Evolutionary conservation across 1,140 invertebrate genomes (phyloP), one percentile per base, ranked within the genome.

Genomic region (Melanaphis sacchari): DNA sequence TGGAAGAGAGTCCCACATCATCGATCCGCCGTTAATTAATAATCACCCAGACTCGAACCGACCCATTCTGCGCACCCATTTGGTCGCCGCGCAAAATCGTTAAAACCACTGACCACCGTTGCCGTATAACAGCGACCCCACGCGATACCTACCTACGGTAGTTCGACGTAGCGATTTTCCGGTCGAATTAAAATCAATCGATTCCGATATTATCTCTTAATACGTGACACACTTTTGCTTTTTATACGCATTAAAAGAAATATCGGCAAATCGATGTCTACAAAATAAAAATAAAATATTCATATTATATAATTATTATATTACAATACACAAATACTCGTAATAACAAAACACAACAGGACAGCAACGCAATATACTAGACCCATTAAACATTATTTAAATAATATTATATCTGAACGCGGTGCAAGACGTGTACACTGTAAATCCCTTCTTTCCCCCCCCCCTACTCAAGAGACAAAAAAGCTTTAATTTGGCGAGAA

Each of bases 151-250:
- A 76, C 9, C 81, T 84, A 38, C 81, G 81, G 38, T 0, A n/a
- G 24, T 40, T 26, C 40, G 38, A 84, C 82, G 9, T 40, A 26
- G 9, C 26, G 38, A 40, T 84, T 84, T 82, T 40, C 22, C 3
- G 22, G 81, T 82, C 81, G 38, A 82, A 66, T 76, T 41, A 84
- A 43, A 87, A 46, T 87, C 87, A 22, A 90, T 90, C 26, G 11
- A 66, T 90, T 90, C 54, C 38, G 89, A 90, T 66, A 90, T 31
- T 85, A 85, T 41, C 89, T 93, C 81, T 93, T 93, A 93, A 93
- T 93, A 93, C 91, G 91, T 93, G 91, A 93, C 91, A 93, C 81
- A 93, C 81, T 84, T 93, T 52, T 93, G 38, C 49, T 52, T 91
- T 85, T 52, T 31, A 93, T 93, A 93, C 91, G 91, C 81, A 93